Conservation (phyloP, 2,888 invertebrate species). For the Eledona agricola region DNA sequence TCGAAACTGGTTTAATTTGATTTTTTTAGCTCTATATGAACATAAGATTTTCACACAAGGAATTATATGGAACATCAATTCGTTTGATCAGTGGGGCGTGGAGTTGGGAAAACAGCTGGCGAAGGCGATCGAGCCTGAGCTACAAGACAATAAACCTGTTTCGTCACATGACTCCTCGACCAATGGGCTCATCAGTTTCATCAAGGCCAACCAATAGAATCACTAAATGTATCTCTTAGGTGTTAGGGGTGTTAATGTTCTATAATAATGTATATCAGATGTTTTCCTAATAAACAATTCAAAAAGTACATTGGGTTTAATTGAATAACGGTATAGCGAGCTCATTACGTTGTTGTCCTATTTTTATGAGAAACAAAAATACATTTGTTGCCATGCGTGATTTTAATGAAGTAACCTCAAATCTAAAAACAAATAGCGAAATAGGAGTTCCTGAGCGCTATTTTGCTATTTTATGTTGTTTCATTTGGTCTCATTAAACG, state of each 20-base stretch:
- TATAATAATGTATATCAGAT: constrained; percentile 26
- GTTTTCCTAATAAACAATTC: no score
- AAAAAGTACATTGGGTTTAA: no score
- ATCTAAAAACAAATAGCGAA: no score
- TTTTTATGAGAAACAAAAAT: no score
- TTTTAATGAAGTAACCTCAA: no score
- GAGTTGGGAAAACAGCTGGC: constrained; percentile 98
- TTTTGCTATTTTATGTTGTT: no score
- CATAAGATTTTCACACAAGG: constrained; percentile 99
- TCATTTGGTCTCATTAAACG: no score
- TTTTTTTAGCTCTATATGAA: constrained; percentile 88
- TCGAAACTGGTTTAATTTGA: constrained; percentile 17
- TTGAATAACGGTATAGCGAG: no score
- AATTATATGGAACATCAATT: constrained; percentile 99
- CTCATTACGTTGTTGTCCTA: no score
- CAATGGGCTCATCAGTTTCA: constrained; percentile 96
- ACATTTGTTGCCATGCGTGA: no score
- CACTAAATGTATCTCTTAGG: constrained; percentile 13
- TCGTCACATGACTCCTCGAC: constrained; percentile 93
- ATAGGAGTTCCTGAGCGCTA: no score
- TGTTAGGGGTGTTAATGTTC: constrained; percentile 24
- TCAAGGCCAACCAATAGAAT: constrained; percentile 68
- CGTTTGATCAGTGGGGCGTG: constrained; percentile 99
- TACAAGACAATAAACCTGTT: constrained; percentile 73
- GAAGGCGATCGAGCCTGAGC: constrained; percentile 96